phyloP scores from a whole-genome alignment of 1,140 invertebrate species.

The Penaeus chinensis region DNA sequence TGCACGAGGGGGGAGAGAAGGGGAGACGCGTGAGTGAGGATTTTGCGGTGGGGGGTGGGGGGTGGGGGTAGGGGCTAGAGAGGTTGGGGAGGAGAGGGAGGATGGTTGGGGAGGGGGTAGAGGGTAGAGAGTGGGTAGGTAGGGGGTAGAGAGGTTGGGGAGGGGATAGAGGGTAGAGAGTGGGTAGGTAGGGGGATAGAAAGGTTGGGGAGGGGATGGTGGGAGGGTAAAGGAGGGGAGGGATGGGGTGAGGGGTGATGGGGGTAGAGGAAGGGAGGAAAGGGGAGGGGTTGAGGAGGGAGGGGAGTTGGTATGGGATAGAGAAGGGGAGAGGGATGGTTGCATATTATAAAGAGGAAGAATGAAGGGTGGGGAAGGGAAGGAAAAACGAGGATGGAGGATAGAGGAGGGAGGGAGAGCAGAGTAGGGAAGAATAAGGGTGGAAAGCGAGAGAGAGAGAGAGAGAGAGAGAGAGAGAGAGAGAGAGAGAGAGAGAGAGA shows the following conservation, averaged over 20 bases:
- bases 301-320: not conserved
- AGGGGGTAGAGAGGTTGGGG: not conserved
- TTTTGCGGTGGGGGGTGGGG: not conserved
- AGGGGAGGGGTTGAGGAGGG: not conserved
- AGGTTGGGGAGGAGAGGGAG: not conserved
- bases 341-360: not conserved
- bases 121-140: not conserved
- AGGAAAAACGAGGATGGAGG: too few relatives aligned
- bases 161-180: not conserved
- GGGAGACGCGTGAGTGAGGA: not conserved
- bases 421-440: not conserved
- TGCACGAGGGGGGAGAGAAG: not conserved
- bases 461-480: too few relatives aligned
- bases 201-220: not conserved
- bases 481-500: not conserved
- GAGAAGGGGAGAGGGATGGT: not conserved
- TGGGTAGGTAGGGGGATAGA: not conserved
- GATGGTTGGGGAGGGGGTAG: not conserved
- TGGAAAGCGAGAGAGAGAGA: not conserved
- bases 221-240: not conserved
- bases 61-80: not conserved
- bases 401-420: too few relatives aligned
- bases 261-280: not conserved
- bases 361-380: not conserved
- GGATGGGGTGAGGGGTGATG: not conserved